Conservation (phyloP, 2,113 vertebrate genomes). For the Cromileptes altivelis region DNA sequence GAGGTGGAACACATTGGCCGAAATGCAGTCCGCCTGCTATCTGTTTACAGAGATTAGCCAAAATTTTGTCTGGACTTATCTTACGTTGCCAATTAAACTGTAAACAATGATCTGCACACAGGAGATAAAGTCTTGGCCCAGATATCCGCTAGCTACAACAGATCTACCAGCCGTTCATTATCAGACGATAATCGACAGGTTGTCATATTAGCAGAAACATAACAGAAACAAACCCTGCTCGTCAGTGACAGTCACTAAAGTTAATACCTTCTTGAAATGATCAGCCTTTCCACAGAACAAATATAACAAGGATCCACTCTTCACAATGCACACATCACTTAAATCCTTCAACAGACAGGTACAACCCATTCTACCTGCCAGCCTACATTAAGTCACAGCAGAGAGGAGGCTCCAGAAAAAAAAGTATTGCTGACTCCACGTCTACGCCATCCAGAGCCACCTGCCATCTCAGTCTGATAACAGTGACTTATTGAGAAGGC, state of each 20-base stretch:
- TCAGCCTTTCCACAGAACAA: not conserved
- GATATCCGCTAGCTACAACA: too few species aligned
- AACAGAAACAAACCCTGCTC: not conserved
- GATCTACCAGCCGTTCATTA: too few species aligned
- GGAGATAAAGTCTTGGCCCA: too few species aligned
- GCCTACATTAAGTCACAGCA: not conserved
- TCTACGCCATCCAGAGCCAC: not conserved
- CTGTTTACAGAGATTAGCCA: too few species aligned
- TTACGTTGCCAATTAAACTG: too few species aligned
- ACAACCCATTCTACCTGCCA: not conserved
- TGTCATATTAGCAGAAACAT: not conserved
- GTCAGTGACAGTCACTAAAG: not conserved
- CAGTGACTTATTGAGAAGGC: not conserved
- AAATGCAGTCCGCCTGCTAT: too few species aligned
- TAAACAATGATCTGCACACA: too few species aligned
- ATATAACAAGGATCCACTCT: not conserved
- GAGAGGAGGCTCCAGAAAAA: not conserved
- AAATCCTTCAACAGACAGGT: not conserved
- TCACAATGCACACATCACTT: not conserved
- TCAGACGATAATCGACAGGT: too few species aligned
- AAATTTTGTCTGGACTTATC: too few species aligned
- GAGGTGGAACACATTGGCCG: too few species aligned
- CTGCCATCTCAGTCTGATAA: not conserved
- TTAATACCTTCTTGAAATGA: not conserved
- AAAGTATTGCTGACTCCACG: constrained; percentile 3